A percentile compares a stretch with the other conserved stretches of the same genome.
Evolutionary conservation across 2,888 invertebrate species (phyloP).

Genomic region (Eupithecia exiguata): DNA sequence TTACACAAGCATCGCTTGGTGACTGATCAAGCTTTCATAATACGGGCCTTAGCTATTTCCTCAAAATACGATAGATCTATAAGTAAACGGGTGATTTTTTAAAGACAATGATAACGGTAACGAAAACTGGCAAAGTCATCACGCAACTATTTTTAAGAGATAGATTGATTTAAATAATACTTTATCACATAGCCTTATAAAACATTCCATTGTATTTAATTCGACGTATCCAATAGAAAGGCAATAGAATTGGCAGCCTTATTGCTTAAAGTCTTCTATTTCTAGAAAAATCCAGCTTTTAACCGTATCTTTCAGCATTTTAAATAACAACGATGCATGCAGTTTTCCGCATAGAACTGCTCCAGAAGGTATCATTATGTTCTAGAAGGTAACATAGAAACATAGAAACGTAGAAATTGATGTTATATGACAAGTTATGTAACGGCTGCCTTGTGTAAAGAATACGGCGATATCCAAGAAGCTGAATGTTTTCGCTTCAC

Average conservation of each 20-base stretch:
- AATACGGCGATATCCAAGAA: constrained; percentile 44
- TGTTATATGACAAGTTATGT: constrained; percentile 14
- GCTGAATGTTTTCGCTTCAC: constrained; percentile 52
- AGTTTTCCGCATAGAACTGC: background rate
- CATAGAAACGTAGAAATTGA: background rate
- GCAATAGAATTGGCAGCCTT: too few relatives aligned
- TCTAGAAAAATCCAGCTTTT: background rate
- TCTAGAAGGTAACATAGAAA: background rate
- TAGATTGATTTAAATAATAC: too few relatives aligned
- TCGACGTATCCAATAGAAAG: too few relatives aligned
- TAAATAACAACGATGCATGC: background rate
- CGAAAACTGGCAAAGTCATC: background rate
- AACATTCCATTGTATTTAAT: too few relatives aligned
- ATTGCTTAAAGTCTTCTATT: background rate
- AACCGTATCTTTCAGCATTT: background rate
- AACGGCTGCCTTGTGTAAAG: constrained; percentile 37
- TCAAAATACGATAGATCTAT: too few relatives aligned
- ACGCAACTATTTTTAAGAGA: background rate
- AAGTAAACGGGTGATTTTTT: background rate
- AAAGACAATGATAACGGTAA: background rate
- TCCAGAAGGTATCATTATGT: background rate
- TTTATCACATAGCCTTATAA: too few relatives aligned
- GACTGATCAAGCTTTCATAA: too few relatives aligned
- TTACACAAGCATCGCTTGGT: too few relatives aligned
- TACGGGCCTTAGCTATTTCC: too few relatives aligned